Percentiles rank a stretch among this genome's conserved stretches.
These are phyloP conservation scores for Oeneis ivallda DNA, from an alignment of 2,888 invertebrate species.

Conservation along the genomic window DNA sequence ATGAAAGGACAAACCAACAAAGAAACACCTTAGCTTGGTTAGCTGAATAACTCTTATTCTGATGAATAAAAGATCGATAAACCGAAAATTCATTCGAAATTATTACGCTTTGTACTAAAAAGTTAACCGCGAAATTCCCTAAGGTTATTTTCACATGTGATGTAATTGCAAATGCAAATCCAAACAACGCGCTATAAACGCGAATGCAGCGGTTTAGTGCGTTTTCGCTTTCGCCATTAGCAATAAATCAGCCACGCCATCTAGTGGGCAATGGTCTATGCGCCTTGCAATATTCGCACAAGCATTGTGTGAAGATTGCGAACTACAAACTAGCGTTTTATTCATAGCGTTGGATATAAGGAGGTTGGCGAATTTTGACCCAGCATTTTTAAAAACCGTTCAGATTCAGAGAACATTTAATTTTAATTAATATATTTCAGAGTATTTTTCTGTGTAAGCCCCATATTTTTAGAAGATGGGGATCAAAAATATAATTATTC, in stretches of 20 bases:
- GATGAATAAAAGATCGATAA: neutral
- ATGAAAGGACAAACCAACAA: no score
- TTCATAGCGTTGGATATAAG: no score
- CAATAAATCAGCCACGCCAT: slow-evolving; percentile 76
- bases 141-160: slow-evolving; percentile 44
- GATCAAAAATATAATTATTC: no score
- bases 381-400: no score
- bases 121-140: slow-evolving; percentile 30
- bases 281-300: slow-evolving; percentile 43
- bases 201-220: slow-evolving; percentile 68
- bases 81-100: neutral
- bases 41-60: neutral
- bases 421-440: no score
- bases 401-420: no score
- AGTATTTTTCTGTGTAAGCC: no score
- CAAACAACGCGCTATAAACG: slow-evolving; percentile 73
- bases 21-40: neutral
- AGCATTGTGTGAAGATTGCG: slow-evolving; percentile 46
- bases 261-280: slow-evolving; percentile 67
- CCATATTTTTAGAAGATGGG: no score
- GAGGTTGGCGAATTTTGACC: no score
- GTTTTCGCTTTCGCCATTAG: slow-evolving; percentile 81
- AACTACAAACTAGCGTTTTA: neutral
- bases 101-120: slow-evolving; percentile 7
- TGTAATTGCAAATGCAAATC: slow-evolving; percentile 63